phyloP scores from a whole-genome alignment of 2,797 vertebrate species.

The Fratercula arctica region DNA sequence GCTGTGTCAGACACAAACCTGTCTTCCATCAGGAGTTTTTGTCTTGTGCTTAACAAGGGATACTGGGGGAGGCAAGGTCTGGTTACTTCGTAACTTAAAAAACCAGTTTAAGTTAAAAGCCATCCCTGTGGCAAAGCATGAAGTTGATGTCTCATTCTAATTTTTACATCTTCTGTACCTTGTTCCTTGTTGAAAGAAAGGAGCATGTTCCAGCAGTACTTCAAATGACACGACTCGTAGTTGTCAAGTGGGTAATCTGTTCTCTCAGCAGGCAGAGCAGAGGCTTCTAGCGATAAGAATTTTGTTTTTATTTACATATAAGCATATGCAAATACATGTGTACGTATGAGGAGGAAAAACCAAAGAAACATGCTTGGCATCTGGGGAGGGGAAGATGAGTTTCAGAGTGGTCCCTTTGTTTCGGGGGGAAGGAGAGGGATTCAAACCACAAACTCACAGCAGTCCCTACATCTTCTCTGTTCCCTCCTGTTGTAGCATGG shows the following conservation, averaged over 20 bases:
- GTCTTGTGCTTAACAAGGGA: neutral
- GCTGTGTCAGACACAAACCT: neutral
- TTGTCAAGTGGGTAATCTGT: neutral
- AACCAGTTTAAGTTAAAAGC: neutral
- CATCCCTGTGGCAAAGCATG: neutral
- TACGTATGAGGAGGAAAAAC: neutral
- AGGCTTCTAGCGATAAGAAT: neutral
- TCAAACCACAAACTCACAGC: neutral
- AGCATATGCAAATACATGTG: neutral
- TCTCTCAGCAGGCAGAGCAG: slow-evolving; percentile 8
- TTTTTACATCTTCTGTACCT: neutral
- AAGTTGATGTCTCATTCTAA: neutral
- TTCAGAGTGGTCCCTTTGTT: neutral
- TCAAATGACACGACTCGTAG: neutral
- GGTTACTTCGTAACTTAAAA: neutral
- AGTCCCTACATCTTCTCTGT: neutral
- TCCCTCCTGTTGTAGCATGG: neutral
- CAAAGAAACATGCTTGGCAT: neutral
- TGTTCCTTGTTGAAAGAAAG: neutral
- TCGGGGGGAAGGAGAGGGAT: neutral
- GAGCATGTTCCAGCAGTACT: neutral
- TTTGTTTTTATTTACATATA: neutral
- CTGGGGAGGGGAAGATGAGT: neutral
- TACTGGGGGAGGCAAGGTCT: neutral
- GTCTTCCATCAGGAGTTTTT: neutral